These are phyloP conservation scores for Nothoprocta perdicaria DNA, from an alignment of 2,113 vertebrate species.

Conservation along the genomic window DNA sequence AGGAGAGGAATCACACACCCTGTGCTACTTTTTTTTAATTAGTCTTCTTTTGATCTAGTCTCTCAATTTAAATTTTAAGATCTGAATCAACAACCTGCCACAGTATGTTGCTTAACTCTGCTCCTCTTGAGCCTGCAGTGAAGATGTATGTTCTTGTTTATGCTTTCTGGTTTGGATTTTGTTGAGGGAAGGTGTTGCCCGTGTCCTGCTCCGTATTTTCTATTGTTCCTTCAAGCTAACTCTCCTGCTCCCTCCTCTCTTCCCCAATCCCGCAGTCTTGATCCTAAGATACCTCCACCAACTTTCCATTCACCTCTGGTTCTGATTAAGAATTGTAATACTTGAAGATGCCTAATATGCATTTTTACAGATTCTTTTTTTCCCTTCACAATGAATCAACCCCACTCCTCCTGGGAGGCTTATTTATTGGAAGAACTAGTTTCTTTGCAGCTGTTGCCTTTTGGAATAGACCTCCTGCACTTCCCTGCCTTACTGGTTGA, in stretches of 20 bases:
- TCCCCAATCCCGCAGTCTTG: neutral
- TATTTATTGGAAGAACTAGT: neutral
- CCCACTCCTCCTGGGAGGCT: neutral
- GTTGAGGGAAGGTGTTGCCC: neutral
- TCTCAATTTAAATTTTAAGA: slow-evolving; percentile 49
- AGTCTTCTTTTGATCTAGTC: slow-evolving; percentile 60
- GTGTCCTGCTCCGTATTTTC: neutral
- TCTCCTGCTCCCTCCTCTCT: neutral
- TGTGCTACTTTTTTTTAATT: slow-evolving; percentile 65
- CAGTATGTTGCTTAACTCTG: slow-evolving; percentile 42
- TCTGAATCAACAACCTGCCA: slow-evolving; percentile 46
- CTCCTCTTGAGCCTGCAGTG: neutral
- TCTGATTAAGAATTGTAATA: neutral
- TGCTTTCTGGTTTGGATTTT: neutral
- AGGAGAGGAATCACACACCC: slow-evolving; percentile 52
- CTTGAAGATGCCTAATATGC: neutral
- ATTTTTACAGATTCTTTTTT: neutral
- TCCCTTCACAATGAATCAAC: neutral
- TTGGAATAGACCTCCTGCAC: neutral
- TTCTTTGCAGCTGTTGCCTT: neutral
- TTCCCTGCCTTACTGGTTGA: neutral
- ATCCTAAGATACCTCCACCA: neutral
- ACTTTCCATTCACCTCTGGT: neutral
- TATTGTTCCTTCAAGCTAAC: neutral
- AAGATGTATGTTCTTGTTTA: neutral